A percentile compares a stretch with the other conserved stretches of the same genome.
Conservation (phyloP, 2,888 invertebrate species). For the Linyphia triangularis region DNA sequence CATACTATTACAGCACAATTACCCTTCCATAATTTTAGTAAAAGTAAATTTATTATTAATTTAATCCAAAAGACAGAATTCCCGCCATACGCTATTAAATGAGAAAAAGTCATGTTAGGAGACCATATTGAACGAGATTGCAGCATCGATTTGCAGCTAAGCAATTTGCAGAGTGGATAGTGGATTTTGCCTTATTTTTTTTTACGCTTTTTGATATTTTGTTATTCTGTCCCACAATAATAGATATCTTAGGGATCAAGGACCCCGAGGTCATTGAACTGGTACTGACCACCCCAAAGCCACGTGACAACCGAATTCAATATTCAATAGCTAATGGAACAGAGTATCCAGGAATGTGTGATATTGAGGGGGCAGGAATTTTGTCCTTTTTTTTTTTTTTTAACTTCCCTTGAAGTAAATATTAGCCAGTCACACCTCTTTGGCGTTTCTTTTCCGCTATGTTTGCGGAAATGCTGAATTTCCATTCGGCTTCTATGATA, state of each 20-base stretch:
- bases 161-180: slow-evolving; percentile 55
- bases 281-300: not conserved
- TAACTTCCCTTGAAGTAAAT: slow-evolving; percentile 3
- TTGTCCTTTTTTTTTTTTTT: not conserved
- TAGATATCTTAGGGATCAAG: slow-evolving; percentile 71
- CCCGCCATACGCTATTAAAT: not conserved
- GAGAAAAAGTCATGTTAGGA: not conserved
- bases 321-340: slow-evolving; percentile 57
- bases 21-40: slow-evolving; percentile 30
- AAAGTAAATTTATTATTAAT: slow-evolving; percentile 3
- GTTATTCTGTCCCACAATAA: slow-evolving; percentile 9
- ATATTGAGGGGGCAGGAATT: not conserved
- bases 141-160: slow-evolving; percentile 27
- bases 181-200: slow-evolving; percentile 7
- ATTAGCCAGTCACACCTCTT: slow-evolving; percentile 20
- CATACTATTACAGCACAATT: not conserved
- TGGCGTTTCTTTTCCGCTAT: not conserved
- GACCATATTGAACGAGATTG: not conserved
- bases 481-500: not conserved
- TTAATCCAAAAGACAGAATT: not conserved
- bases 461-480: slow-evolving; percentile 34
- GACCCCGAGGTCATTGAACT: slow-evolving; percentile 66
- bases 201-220: slow-evolving; percentile 21
- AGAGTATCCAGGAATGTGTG: slow-evolving; percentile 35
- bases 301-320: slow-evolving; percentile 30